phyloP scores from a whole-genome alignment of 2,113 vertebrate species.

The Vulpes ferrilata region DNA sequence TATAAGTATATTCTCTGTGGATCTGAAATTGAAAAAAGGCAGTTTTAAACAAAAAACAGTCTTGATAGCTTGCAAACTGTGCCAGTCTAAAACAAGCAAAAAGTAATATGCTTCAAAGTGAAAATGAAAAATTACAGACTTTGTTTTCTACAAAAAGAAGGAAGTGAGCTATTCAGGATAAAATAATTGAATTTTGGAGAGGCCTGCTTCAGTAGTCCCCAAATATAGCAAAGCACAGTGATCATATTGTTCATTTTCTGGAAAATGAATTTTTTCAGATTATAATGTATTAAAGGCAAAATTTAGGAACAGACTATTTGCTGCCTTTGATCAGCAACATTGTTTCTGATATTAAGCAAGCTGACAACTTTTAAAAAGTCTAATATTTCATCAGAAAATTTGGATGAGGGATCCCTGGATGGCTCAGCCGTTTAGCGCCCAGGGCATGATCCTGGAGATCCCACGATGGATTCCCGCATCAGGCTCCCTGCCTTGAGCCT shows the following conservation, averaged over 20 bases:
- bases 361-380: background rate
- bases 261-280: slow-evolving; percentile 47
- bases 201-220: background rate
- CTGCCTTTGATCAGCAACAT: background rate
- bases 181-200: slow-evolving; percentile 33
- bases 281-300: background rate
- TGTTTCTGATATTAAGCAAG: background rate
- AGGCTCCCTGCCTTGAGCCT: too few relatives aligned
- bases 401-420: background rate
- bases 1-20: background rate
- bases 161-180: background rate
- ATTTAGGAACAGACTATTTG: background rate
- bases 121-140: slow-evolving; percentile 6
- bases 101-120: slow-evolving; percentile 41
- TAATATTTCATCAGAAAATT: background rate
- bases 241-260: background rate
- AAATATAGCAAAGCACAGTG: background rate
- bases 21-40: slow-evolving; percentile 21
- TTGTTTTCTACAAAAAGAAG: slow-evolving; percentile 44
- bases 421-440: too few relatives aligned
- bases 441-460: too few relatives aligned
- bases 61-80: background rate
- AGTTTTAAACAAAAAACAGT: slow-evolving; percentile 16
- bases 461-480: too few relatives aligned
- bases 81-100: slow-evolving; percentile 34